These are phyloP conservation scores for Alosa alosa DNA, from an alignment of 2,113 vertebrate genomes.

Conservation along the genomic window DNA sequence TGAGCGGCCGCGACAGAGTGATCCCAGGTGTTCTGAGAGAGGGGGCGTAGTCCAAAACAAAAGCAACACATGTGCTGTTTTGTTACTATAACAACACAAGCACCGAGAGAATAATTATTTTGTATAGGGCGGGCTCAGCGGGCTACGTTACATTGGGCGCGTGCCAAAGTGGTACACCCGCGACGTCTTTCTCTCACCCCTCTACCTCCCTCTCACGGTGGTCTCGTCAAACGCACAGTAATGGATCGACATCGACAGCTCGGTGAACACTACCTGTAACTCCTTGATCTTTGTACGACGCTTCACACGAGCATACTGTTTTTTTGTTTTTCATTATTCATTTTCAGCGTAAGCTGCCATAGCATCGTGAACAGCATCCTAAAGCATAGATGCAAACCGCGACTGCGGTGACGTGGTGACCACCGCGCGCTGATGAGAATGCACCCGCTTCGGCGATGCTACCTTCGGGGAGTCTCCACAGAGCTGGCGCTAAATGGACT, in stretches of 20 bases:
- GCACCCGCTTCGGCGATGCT: constrained; percentile 18
- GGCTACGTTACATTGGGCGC: not conserved
- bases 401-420: not conserved
- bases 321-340: not conserved
- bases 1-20: not conserved
- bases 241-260: not conserved
- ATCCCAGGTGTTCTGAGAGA: not conserved
- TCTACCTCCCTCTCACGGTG: constrained; percentile 4
- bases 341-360: not conserved
- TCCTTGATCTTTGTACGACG: not conserved
- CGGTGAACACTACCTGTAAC: not conserved
- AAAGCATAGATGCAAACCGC: not conserved
- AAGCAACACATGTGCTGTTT: not conserved
- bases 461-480: constrained; percentile 8
- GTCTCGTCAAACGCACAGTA: not conserved
- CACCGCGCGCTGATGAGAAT: constrained; percentile 23
- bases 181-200: not conserved
- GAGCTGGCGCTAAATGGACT: constrained; percentile 46
- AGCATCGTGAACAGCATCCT: not conserved
- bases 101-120: not conserved
- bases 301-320: not conserved
- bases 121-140: not conserved
- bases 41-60: not conserved
- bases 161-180: not conserved
- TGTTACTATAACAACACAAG: not conserved